Evolutionary conservation across 2,797 vertebrate species (phyloP), one percentile per base, ranked within the genome.

Genomic region (Pteropus rufus): DNA sequence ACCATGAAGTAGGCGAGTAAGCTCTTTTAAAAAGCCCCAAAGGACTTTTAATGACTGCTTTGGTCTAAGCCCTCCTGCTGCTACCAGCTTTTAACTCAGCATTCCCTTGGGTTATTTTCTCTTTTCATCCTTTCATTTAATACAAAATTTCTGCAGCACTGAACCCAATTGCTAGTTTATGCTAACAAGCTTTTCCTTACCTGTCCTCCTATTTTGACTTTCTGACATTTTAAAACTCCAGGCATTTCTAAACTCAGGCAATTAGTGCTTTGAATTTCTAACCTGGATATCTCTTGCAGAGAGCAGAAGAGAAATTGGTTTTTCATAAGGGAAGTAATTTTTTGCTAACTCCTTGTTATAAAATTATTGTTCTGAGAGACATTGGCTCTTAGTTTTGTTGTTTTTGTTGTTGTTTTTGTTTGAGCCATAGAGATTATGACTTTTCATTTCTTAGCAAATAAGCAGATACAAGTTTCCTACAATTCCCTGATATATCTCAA

Each of bases 101-200:
- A 2, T 87, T 88, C 72, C 91, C 56, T 73, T 70, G 54, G 58
- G 60, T 89, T 95, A n/a, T 62, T 91, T 94, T 93, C 41, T 9
- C 16, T 49, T 73, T 73, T 76, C 15, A 23, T 56, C 41, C 79
- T 81, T 90, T 84, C 56, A 60, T 80, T 89, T 91, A 81, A 76
- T 36, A 81, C 11, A 54, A 58, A 67, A 60, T 73, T 62, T 76
- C 65, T 64, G n/a, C 60, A 94, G 54, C 0, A 10, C 54, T 39
- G 67, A 65, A 54, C 23, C 56, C 72, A 93, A 39, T 80, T 49
- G 64, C 70, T 69, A 34, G 60, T 75, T 93, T 15, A 49, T 80
- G 69, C 91, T 89, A 91, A 95, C 14, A 81, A 83, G 70, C 15
- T 23, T 84, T 96, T 92, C 24, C 16, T 96, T 80, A 95, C 80